Percentiles rank a stretch among this genome's conserved stretches.
phyloP scores from a whole-genome alignment of 2,797 vertebrate genomes.

The Chloroceryle amazona region DNA sequence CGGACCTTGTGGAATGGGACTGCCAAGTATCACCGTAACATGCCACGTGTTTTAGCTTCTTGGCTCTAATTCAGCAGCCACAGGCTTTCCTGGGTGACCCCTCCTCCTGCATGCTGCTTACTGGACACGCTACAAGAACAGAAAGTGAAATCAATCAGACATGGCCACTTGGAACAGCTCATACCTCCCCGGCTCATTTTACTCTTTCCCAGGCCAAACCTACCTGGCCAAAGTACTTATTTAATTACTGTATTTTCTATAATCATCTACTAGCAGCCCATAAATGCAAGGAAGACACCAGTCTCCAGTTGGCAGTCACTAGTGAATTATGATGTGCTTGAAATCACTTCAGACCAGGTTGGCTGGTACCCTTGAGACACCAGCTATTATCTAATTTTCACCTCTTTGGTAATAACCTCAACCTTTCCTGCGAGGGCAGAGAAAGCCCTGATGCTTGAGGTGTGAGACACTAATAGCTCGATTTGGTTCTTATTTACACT shows the following conservation, averaged over 20 bases:
- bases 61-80: neutral
- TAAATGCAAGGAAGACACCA: neutral
- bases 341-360: neutral
- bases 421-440: neutral
- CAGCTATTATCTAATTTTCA: neutral
- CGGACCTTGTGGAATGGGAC: accelerated
- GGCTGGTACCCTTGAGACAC: slow-evolving; percentile 25
- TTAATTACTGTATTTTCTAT: slow-evolving; percentile 49
- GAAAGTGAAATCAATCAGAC: slow-evolving; percentile 51
- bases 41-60: accelerated
- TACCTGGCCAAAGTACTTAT: neutral
- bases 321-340: neutral
- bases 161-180: slow-evolving; percentile 10
- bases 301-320: slow-evolving; percentile 29
- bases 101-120: neutral
- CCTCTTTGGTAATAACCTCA: neutral
- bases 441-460: neutral
- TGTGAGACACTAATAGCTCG: neutral
- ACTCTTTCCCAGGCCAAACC: slow-evolving; percentile 44
- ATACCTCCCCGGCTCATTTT: slow-evolving; percentile 15
- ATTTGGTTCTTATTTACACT: accelerated
- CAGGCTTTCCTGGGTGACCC: neutral
- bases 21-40: accelerated
- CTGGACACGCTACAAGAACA: neutral
- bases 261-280: slow-evolving; percentile 21